phyloP scores from a whole-genome alignment of 2,113 vertebrate genomes.

The Oreochromis aureus region DNA sequence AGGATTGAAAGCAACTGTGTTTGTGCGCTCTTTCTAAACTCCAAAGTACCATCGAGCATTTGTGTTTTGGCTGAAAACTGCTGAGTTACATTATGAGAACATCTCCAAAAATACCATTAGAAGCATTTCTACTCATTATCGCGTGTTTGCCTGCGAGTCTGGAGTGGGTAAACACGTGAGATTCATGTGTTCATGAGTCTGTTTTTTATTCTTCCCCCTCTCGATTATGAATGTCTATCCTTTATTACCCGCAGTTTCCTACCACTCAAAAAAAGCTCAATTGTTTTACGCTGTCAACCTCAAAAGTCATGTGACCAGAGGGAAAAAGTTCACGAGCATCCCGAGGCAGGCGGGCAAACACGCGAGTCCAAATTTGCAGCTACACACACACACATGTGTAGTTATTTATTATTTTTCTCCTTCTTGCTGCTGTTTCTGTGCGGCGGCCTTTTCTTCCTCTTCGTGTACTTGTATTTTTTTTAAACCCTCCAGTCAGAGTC shows the following conservation, averaged over 20 bases:
- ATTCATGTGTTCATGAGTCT: not conserved
- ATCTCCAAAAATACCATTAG: slow-evolving; percentile 29
- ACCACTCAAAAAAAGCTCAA: slow-evolving; percentile 15
- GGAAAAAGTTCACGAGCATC: slow-evolving; percentile 29
- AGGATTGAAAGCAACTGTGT: not conserved
- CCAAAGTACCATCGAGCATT: slow-evolving; percentile 13
- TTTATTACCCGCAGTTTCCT: slow-evolving; percentile 15
- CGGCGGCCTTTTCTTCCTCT: not conserved
- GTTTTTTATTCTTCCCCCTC: not conserved
- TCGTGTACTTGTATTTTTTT: not conserved
- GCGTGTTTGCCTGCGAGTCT: slow-evolving; percentile 19
- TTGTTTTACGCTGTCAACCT: slow-evolving; percentile 4
- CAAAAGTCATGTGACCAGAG: slow-evolving; percentile 37
- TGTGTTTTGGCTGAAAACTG: slow-evolving; percentile 17
- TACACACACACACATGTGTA: not conserved
- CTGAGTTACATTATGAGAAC: slow-evolving; percentile 22
- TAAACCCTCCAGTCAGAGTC: not conserved
- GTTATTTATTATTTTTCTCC: not conserved
- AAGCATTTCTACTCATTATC: not conserved
- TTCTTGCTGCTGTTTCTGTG: not conserved
- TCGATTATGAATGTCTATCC: not conserved
- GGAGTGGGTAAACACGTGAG: not conserved
- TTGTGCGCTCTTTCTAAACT: slow-evolving; percentile 1
- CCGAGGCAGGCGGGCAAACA: slow-evolving; percentile 15
- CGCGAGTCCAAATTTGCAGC: not conserved